phyloP scores from a whole-genome alignment of 2,888 invertebrate genomes.

The Arctia plantaginis region DNA sequence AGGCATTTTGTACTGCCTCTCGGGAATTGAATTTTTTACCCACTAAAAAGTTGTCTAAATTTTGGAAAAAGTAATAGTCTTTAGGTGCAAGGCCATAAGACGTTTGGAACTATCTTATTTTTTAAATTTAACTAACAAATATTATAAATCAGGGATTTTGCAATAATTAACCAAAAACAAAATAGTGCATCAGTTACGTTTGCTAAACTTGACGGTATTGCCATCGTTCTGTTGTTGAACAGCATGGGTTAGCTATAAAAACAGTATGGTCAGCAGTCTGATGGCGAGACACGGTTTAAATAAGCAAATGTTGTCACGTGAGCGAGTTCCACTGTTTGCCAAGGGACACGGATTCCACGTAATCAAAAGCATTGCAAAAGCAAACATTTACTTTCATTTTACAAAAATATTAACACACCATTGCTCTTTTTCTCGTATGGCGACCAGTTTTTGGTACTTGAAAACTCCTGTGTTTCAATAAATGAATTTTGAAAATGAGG shows the following conservation, averaged over 20 bases:
- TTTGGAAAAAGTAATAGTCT: too few relatives aligned
- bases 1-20: too few relatives aligned
- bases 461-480: too few relatives aligned
- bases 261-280: conserved; percentile 41
- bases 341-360: conserved; percentile 58
- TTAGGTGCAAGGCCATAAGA: too few relatives aligned
- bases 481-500: too few relatives aligned
- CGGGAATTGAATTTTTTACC: too few relatives aligned
- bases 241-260: conserved; percentile 42
- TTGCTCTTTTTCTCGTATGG: conserved; percentile 34
- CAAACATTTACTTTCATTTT: conserved; percentile 67
- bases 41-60: too few relatives aligned
- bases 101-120: too few relatives aligned
- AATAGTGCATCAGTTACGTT: neutral
- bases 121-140: too few relatives aligned
- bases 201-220: neutral
- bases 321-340: conserved; percentile 49
- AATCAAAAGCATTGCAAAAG: too few relatives aligned
- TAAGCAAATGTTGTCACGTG: conserved; percentile 39
- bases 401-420: conserved; percentile 50
- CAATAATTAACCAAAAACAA: neutral
- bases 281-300: conserved; percentile 21
- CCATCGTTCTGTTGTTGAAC: conserved; percentile 15
- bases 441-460: neutral
- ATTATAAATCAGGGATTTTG: neutral